These are phyloP conservation scores for Sinocyclocheilus anshuiensis DNA, from an alignment of 2,113 vertebrate genomes.

Conservation along the genomic window DNA sequence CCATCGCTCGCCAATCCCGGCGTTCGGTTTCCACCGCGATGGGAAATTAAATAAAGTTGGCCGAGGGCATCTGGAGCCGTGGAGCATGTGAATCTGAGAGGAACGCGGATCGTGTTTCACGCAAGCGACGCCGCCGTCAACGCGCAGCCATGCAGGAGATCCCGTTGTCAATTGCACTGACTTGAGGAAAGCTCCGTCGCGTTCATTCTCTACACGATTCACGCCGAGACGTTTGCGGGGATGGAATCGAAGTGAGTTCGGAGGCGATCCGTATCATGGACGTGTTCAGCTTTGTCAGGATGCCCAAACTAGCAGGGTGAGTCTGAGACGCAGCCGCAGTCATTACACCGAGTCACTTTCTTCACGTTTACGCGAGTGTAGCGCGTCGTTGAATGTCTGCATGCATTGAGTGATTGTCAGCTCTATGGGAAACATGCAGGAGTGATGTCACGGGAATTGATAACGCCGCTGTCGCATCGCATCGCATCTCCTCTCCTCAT, in stretches of 20 bases:
- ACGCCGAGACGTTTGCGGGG: neutral
- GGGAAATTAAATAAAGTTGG: conserved; percentile 76
- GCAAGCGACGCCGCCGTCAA: neutral
- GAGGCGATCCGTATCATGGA: conserved; percentile 85
- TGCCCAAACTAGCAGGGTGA: conserved; percentile 95
- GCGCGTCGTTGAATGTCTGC: neutral
- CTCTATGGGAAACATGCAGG: neutral
- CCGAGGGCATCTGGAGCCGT: conserved; percentile 69
- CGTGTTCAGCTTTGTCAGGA: conserved; percentile 98
- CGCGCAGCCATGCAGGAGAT: conserved; percentile 37
- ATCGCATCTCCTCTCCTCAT: neutral
- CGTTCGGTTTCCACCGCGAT: conserved; percentile 65
- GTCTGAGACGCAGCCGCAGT: conserved; percentile 57
- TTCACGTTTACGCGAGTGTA: neutral
- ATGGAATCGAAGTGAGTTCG: conserved; percentile 55
- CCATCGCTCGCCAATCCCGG: neutral
- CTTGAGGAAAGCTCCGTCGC: neutral
- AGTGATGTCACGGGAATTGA: conserved; percentile 3
- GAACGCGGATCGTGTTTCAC: conserved; percentile 18
- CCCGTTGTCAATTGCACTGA: neutral
- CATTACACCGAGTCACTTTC: neutral
- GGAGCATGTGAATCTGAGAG: conserved; percentile 69
- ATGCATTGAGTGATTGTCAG: neutral
- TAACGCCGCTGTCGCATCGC: conserved; percentile 7
- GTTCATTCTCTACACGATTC: neutral